A percentile compares a stretch with the other conserved stretches of the same genome.
phyloP scores from a whole-genome alignment of 1,140 invertebrate species.

The Achroia grisella region DNA sequence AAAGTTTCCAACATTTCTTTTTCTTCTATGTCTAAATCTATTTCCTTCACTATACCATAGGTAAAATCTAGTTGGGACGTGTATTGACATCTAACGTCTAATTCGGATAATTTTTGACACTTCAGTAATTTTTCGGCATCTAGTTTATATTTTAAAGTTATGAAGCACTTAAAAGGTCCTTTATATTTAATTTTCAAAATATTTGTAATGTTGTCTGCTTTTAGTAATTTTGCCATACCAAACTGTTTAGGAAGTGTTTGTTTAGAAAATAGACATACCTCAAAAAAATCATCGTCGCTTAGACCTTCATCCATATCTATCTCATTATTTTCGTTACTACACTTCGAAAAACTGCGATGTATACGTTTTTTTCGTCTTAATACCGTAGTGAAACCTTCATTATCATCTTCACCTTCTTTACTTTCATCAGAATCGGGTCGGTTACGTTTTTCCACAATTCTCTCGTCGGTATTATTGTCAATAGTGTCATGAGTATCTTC shows the following conservation, averaged over 20 bases:
- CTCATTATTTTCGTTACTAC: too few species aligned
- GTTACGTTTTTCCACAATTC: too few species aligned
- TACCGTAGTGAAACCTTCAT: too few species aligned
- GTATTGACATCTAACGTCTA: constrained; percentile 5
- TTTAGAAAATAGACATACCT: constrained; percentile 6
- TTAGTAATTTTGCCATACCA: constrained; percentile 20
- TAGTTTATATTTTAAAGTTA: constrained; percentile 8
- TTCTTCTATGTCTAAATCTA: constrained; percentile 1
- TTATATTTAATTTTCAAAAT: constrained; percentile 21
- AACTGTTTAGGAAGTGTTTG: constrained; percentile 17
- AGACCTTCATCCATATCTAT: too few species aligned
- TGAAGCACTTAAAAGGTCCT: constrained; percentile 14
- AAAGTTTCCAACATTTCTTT: constrained; percentile 7
- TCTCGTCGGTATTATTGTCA: too few species aligned
- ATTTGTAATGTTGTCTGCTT: constrained; percentile 9
- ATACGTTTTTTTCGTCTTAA: too few species aligned
- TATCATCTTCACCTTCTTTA: too few species aligned
- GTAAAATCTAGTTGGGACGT: constrained; percentile 6
- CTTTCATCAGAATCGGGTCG: too few species aligned
- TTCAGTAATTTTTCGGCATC: constrained; percentile 11
- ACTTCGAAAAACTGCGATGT: too few species aligned
- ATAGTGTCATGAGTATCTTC: too few species aligned
- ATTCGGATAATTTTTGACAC: constrained; percentile 6
- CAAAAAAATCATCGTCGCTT: neutral
- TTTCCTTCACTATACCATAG: constrained; percentile 12